Conservation (phyloP, 2,113 vertebrate species). For the Brachyhypopomus gauderio region DNA sequence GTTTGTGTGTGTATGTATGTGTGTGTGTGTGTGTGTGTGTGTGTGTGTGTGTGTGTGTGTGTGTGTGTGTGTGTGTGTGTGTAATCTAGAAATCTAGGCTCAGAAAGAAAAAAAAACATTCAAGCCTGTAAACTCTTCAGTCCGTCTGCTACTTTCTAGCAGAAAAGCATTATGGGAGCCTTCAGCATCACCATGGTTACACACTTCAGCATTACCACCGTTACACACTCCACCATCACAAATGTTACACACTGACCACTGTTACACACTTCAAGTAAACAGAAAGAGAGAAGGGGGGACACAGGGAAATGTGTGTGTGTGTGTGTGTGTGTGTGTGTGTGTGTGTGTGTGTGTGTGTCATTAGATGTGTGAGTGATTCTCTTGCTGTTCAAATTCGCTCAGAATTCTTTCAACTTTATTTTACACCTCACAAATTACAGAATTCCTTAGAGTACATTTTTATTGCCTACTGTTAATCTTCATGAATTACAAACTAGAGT, state of each 20-base stretch:
- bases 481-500: constrained; percentile 71
- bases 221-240: too few relatives aligned
- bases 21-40: too few relatives aligned
- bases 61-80: too few relatives aligned
- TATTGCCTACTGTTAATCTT: constrained; percentile 70
- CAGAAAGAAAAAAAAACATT: constrained; percentile 26
- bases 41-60: too few relatives aligned
- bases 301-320: too few relatives aligned
- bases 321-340: too few relatives aligned
- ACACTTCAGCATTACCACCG: too few relatives aligned
- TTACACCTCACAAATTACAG: constrained; percentile 69
- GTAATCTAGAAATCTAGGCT: constrained; percentile 3
- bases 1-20: too few relatives aligned
- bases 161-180: not conserved
- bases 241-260: too few relatives aligned
- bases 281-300: too few relatives aligned
- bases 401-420: constrained; percentile 56
- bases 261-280: too few relatives aligned
- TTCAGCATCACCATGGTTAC: not conserved
- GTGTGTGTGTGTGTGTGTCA: too few relatives aligned
- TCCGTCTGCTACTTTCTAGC: not conserved
- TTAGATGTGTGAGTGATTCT: not conserved
- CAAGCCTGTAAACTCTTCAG: constrained; percentile 31
- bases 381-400: constrained; percentile 19
- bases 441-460: constrained; percentile 69